Conservation (phyloP, 2,888 invertebrate species). For the Acanthosoma haemorrhoidale region DNA sequence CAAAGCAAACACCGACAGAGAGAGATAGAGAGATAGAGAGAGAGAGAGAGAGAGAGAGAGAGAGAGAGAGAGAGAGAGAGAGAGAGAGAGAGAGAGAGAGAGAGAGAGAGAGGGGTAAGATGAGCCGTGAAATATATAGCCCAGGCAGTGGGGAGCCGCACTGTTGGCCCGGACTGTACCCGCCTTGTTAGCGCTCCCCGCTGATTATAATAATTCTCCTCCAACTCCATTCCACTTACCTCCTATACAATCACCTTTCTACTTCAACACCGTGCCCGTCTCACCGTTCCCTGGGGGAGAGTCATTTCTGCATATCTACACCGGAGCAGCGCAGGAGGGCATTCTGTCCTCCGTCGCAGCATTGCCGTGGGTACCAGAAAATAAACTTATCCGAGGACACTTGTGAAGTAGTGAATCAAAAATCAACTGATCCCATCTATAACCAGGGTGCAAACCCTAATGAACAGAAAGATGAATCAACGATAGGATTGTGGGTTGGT, state of each 20-base stretch:
- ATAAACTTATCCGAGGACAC: too few relatives aligned
- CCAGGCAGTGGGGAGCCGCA: background rate
- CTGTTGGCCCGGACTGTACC: background rate
- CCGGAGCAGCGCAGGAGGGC: too few relatives aligned
- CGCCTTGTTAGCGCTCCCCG: background rate
- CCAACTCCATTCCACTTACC: constrained; percentile 2
- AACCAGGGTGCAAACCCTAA: too few relatives aligned
- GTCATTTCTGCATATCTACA: too few relatives aligned
- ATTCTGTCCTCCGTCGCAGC: too few relatives aligned
- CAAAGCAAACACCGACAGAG: background rate
- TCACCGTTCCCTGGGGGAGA: background rate
- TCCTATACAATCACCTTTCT: background rate
- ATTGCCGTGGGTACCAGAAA: too few relatives aligned
- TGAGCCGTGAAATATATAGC: constrained; percentile 1
- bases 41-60: too few relatives aligned
- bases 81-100: background rate
- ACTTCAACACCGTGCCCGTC: background rate
- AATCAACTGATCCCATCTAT: too few relatives aligned
- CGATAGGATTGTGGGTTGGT: too few relatives aligned
- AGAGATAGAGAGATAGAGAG: too few relatives aligned
- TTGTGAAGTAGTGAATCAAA: too few relatives aligned
- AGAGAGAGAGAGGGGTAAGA: background rate
- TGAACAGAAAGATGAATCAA: too few relatives aligned
- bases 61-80: background rate
- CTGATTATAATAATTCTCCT: constrained; percentile 7